A percentile compares a stretch with the other conserved stretches of the same genome.
Evolutionary conservation across 2,797 vertebrate species (phyloP).

Genomic region (Catamblyrhynchus diadema): DNA sequence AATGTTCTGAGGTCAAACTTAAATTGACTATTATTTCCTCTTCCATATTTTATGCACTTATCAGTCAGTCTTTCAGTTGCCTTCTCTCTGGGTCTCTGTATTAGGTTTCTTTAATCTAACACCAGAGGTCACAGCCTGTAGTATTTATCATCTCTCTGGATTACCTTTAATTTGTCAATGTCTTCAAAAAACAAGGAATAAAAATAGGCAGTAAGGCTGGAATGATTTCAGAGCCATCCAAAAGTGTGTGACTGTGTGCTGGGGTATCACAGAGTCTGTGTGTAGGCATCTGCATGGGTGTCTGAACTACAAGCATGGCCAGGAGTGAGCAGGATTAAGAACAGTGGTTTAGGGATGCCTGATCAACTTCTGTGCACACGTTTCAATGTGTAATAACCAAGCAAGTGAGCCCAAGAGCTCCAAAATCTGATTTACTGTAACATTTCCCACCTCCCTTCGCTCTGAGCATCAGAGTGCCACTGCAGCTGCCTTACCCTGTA

Average conservation of each 20-base stretch:
- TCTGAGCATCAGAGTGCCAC: neutral
- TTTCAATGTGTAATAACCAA: neutral
- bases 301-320: neutral
- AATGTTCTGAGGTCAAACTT: neutral
- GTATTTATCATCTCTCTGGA: neutral
- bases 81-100: conserved; percentile 13
- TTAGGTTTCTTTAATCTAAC: conserved; percentile 48
- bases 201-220: neutral
- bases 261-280: neutral
- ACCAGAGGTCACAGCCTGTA: conserved; percentile 36
- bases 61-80: neutral
- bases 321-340: neutral
- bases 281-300: neutral
- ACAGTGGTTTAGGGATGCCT: neutral
- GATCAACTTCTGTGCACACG: neutral
- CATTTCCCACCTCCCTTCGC: neutral
- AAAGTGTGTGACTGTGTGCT: neutral
- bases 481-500: conserved; percentile 88
- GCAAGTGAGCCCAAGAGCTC: neutral
- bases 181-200: conserved; percentile 18
- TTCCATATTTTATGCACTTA: conserved; percentile 37
- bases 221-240: conserved; percentile 4
- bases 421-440: neutral
- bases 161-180: conserved; percentile 50
- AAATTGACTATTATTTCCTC: conserved; percentile 53